phyloP scores from a whole-genome alignment of 2,797 vertebrate species.

The Sebastes flavidus region DNA sequence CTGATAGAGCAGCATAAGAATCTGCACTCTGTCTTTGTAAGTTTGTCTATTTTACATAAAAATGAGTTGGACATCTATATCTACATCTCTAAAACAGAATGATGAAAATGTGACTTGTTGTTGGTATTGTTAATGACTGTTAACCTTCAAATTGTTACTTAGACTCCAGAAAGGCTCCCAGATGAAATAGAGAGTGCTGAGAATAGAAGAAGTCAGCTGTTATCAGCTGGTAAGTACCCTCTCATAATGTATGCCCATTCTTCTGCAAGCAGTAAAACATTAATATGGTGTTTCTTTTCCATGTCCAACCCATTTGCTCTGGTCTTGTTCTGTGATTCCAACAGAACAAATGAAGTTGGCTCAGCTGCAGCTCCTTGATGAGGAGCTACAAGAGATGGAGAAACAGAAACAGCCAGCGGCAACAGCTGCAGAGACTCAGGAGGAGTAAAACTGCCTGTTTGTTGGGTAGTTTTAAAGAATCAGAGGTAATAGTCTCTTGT shows the following conservation, averaged over 20 bases:
- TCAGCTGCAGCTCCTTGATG: conserved; percentile 52
- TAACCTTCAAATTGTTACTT: conserved; percentile 1
- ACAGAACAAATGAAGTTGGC: conserved; percentile 69
- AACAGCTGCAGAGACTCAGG: neutral
- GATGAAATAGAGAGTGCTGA: conserved; percentile 69
- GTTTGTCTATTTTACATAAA: conserved; percentile 29
- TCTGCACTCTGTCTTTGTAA: conserved; percentile 79
- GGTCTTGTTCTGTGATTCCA: neutral
- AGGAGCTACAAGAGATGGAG: conserved; percentile 42
- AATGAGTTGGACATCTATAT: neutral
- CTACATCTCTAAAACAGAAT: neutral
- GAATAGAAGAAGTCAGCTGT: conserved; percentile 70
- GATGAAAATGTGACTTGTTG: neutral
- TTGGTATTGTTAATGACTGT: neutral
- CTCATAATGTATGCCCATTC: neutral
- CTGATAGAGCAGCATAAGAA: conserved; percentile 81
- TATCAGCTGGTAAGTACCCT: conserved; percentile 70
- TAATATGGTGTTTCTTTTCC: neutral
- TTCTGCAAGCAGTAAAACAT: neutral
- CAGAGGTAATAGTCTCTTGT: neutral
- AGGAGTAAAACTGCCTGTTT: conserved; percentile 5
- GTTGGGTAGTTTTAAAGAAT: neutral
- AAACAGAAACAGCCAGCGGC: conserved; percentile 11
- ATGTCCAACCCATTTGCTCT: neutral
- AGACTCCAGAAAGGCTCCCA: conserved; percentile 77